Evolutionary conservation across 2,888 invertebrate genomes (phyloP).

Genomic region (Pterostichus niger): DNA sequence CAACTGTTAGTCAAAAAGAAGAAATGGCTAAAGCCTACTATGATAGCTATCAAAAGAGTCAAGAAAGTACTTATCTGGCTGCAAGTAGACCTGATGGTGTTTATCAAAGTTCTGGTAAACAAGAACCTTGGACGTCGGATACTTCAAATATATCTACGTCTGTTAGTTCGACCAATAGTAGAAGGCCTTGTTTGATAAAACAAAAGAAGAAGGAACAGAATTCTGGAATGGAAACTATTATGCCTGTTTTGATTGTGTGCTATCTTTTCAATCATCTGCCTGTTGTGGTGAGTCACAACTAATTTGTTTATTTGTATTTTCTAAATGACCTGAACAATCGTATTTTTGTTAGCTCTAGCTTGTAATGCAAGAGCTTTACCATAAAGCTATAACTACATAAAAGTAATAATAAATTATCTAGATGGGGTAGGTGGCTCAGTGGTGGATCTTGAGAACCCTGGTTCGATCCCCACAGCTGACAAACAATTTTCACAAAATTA

Average conservation of each 20-base stretch:
- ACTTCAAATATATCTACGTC: slow-evolving; percentile 78
- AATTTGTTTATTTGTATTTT: no score
- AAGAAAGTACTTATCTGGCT: slow-evolving; percentile 71
- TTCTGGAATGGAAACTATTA: slow-evolving; percentile 77
- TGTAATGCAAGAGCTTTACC: neutral
- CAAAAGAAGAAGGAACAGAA: slow-evolving; percentile 74
- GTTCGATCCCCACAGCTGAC: no score
- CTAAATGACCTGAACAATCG: no score
- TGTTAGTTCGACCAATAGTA: slow-evolving; percentile 80
- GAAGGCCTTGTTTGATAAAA: slow-evolving; percentile 77
- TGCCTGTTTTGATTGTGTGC: slow-evolving; percentile 79
- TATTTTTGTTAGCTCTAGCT: no score
- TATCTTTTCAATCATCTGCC: slow-evolving; percentile 81
- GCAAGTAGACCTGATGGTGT: slow-evolving; percentile 67
- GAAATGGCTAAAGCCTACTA: slow-evolving; percentile 72
- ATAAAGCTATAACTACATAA: no score
- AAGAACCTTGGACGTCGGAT: slow-evolving; percentile 75
- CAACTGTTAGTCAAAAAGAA: slow-evolving; percentile 70
- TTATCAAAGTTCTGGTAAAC: slow-evolving; percentile 66
- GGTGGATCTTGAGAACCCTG: no score
- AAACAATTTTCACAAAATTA: no score
- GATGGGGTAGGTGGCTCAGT: no score
- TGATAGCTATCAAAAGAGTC: slow-evolving; percentile 72
- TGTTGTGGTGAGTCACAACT: slow-evolving; percentile 78
- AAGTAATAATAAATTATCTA: no score